Conservation (phyloP, 2,797 vertebrate genomes). For the Nyctibius grandis region DNA sequence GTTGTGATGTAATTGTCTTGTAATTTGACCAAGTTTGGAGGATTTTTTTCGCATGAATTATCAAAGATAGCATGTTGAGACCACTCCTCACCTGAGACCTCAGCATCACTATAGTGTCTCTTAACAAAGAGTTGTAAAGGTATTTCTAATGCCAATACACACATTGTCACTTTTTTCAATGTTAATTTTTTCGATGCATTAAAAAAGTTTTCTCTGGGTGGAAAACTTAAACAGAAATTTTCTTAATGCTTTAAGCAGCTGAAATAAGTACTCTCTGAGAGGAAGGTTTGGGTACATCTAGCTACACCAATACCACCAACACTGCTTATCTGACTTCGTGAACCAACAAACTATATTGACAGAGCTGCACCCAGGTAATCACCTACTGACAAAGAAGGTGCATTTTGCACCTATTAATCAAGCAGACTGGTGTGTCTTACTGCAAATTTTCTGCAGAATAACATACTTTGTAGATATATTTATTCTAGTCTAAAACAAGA, state of each 20-base stretch:
- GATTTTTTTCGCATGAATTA: not conserved
- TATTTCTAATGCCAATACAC: not conserved
- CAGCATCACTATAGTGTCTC: not conserved
- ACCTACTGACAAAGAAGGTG: not conserved
- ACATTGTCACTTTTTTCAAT: not conserved
- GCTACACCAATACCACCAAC: not conserved
- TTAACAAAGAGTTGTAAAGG: not conserved
- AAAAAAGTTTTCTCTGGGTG: not conserved
- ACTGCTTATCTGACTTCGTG: not conserved
- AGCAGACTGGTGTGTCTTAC: not conserved
- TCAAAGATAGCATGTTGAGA: not conserved
- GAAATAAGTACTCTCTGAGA: not conserved
- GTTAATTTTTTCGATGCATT: not conserved
- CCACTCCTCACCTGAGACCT: not conserved
- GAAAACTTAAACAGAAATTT: not conserved
- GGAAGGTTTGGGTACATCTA: not conserved
- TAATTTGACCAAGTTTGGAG: not conserved
- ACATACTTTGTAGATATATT: not conserved
- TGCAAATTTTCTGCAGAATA: not conserved
- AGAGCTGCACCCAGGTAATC: not conserved
- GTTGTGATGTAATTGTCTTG: not conserved
- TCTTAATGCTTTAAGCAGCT: not conserved
- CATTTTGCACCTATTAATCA: not conserved
- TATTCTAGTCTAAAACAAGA: not conserved
- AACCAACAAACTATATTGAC: not conserved